These are phyloP conservation scores for Stenolophus ochropezus DNA, from an alignment of 2,888 invertebrate species.

Conservation along the genomic window DNA sequence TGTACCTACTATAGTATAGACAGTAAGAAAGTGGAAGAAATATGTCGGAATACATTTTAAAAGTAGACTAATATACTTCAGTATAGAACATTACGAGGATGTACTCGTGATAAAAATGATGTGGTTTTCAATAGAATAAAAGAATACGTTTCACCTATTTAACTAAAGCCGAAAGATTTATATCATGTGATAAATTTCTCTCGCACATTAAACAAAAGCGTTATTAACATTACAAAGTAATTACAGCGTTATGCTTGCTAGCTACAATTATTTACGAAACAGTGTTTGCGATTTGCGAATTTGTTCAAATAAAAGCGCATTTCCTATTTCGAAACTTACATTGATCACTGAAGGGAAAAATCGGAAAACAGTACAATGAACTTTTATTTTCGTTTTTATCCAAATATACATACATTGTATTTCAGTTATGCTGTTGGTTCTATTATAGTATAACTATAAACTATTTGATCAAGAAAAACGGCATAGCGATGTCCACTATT, in stretches of 20 bases:
- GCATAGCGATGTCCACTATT: too few relatives aligned
- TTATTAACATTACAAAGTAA: conserved; percentile 37
- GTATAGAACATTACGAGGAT: too few relatives aligned
- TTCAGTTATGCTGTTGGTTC: too few relatives aligned
- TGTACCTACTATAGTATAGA: too few relatives aligned
- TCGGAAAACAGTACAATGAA: not conserved
- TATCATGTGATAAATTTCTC: conserved; percentile 28
- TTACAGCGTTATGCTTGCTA: conserved; percentile 18
- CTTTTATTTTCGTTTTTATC: not conserved
- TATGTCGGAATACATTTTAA: too few relatives aligned
- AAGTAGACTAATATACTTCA: too few relatives aligned
- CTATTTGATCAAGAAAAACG: too few relatives aligned
- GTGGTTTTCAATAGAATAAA: conserved; percentile 11
- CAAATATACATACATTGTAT: too few relatives aligned
- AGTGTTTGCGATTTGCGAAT: not conserved
- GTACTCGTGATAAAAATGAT: too few relatives aligned
- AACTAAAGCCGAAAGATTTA: conserved; percentile 24
- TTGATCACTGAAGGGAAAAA: not conserved
- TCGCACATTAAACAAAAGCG: conserved; percentile 14
- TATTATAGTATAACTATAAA: too few relatives aligned
- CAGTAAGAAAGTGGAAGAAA: too few relatives aligned
- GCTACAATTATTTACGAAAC: conserved; percentile 15
- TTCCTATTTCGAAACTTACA: conserved; percentile 1
- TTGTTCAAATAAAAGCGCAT: conserved; percentile 13
- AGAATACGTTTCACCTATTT: conserved; percentile 14